A percentile compares a stretch with the other conserved stretches of the same genome.
Conservation (phyloP, 2,888 invertebrate species). For the Adineta ricciae region DNA sequence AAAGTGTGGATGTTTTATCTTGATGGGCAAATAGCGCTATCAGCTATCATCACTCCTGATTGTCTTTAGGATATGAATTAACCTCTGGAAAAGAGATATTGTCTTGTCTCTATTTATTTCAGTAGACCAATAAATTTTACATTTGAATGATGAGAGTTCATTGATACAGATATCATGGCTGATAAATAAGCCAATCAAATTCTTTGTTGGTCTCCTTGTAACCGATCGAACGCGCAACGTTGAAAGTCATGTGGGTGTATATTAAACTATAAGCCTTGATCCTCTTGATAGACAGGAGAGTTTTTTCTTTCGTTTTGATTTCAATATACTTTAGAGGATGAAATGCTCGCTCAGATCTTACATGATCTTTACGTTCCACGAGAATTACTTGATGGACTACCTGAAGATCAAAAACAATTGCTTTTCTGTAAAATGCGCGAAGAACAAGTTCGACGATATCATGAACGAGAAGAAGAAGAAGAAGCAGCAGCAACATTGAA, state of each 20-base stretch:
- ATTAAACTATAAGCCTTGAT: background rate
- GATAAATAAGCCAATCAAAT: background rate
- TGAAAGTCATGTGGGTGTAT: background rate
- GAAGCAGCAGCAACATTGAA: constrained; percentile 43
- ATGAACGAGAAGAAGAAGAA: constrained; percentile 45
- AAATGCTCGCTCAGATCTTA: constrained; percentile 68
- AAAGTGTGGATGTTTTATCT: background rate
- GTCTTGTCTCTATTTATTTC: background rate
- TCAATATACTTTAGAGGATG: background rate
- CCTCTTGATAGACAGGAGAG: background rate
- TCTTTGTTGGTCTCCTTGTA: background rate
- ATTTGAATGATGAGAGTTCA: background rate
- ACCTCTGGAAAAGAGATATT: background rate
- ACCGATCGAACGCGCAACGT: background rate
- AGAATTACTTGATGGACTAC: constrained; percentile 68
- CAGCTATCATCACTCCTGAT: background rate
- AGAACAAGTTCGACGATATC: constrained; percentile 69
- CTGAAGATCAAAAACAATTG: constrained; percentile 72
- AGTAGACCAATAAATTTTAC: background rate
- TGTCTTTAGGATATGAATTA: background rate
- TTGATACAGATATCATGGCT: background rate
- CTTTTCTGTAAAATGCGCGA: constrained; percentile 75
- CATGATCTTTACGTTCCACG: constrained; percentile 73
- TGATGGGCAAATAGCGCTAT: background rate
- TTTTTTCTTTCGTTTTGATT: background rate